Evolutionary conservation across 2,888 invertebrate species (phyloP).

Genomic region (Notodonta dromedarius): DNA sequence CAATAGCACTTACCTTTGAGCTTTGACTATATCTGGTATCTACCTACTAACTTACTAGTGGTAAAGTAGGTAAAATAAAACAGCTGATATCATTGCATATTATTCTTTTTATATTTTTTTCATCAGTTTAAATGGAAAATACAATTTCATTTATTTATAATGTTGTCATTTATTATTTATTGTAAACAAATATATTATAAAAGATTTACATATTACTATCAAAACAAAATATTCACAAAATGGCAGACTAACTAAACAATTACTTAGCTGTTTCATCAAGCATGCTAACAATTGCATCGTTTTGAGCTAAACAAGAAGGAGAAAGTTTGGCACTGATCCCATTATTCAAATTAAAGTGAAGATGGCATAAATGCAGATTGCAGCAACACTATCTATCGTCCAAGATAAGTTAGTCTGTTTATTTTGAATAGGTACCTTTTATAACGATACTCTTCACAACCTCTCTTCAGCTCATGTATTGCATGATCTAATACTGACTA

Average conservation of each 20-base stretch:
- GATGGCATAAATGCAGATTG: slow-evolving; percentile 82
- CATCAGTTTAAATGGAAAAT: slow-evolving; percentile 85
- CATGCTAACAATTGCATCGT: slow-evolving; percentile 83
- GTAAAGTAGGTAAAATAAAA: slow-evolving; percentile 60
- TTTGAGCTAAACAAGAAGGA: slow-evolving; percentile 83
- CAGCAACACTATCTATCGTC: slow-evolving; percentile 74
- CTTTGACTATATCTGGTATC: too few species aligned
- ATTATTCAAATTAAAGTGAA: slow-evolving; percentile 77
- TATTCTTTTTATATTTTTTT: slow-evolving; percentile 85
- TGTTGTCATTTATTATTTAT: slow-evolving; percentile 84
- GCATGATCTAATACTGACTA: slow-evolving; percentile 76
- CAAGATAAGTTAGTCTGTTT: slow-evolving; percentile 79
- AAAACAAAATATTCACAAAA: slow-evolving; percentile 85
- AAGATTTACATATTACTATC: slow-evolving; percentile 85
- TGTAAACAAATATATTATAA: slow-evolving; percentile 85
- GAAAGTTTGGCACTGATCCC: slow-evolving; percentile 84
- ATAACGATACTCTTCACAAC: slow-evolving; percentile 81
- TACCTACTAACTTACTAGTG: too few species aligned
- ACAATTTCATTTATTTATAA: slow-evolving; percentile 84
- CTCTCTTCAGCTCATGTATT: slow-evolving; percentile 78
- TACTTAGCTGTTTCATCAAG: slow-evolving; percentile 81
- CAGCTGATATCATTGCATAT: slow-evolving; percentile 81
- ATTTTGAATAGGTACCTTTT: slow-evolving; percentile 83
- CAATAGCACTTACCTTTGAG: too few species aligned
- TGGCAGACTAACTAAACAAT: slow-evolving; percentile 85